Base-by-base conservation (phyloP, 2,797 vertebrate genomes). In the Sebastes umbrosus region DNA sequence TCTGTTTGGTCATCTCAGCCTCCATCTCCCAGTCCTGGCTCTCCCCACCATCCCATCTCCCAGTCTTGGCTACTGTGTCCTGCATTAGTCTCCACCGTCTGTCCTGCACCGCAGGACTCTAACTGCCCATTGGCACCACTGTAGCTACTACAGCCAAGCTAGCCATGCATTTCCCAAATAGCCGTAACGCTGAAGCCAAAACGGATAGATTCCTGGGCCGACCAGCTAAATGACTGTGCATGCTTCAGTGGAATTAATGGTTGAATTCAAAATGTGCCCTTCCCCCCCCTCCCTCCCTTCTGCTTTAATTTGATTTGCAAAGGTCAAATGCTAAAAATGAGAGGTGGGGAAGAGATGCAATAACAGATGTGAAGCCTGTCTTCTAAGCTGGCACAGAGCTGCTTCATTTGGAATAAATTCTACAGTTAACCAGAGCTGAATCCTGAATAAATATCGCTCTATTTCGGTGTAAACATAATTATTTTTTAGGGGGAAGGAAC, bases 71-170 rank as follows among this genome's bases (percentile, higher is more conserved):
- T 34, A 39, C 24, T 14, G 32, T 9, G 20, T 65, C 16, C 20
- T 34, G 46, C 69, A 73, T 78, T 81, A 86, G 86, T 84, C 83
- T 82, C 87, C 81, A 82, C 87, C 84, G 79, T 85, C 88, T 87
- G 85, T 74, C 75, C 75, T 67, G 74, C 80, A 76, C 79, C 34
- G 66, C 59, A 63, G 84, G 80, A 69, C 62, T 69, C 69, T 73
- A 77, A 84, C 75, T 80, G 79, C 77, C 79, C 83, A 75, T 82
- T 89, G 80, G 80, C 80, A 67, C 62, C 60, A 80, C 73, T 14
- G 54, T 43, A 73, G 64, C 29, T 57, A 72, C 71, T 59, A 18
- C 62, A 74, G 85, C 85, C 84, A 87, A 84, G 73, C 83, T 70
- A 55, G 74, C 79, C 72, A 50, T 36, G 55, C 31, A 27, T 66